A percentile compares a stretch with the other conserved stretches of the same genome.
Evolutionary conservation across 1,140 invertebrate species (phyloP).

Genomic region (Argopecten irradians): DNA sequence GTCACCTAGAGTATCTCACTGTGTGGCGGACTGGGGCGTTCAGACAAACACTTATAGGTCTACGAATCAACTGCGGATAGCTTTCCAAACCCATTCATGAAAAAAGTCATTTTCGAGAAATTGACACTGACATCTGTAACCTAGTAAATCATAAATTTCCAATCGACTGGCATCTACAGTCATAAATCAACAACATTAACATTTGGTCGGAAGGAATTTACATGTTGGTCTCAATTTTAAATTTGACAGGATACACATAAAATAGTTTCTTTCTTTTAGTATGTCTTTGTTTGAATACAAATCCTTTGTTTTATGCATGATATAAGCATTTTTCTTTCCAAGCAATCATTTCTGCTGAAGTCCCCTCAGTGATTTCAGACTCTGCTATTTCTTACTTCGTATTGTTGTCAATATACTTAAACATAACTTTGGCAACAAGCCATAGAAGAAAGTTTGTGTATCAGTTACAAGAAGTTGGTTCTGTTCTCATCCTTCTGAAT

Average conservation of each 20-base stretch:
- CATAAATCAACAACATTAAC: not conserved
- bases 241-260: not conserved
- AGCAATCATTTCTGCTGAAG: not conserved
- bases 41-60: not conserved
- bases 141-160: conserved; percentile 6
- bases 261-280: not conserved
- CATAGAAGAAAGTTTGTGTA: no score
- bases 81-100: conserved; percentile 16
- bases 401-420: no score
- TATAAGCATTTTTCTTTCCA: not conserved
- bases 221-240: not conserved
- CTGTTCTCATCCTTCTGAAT: no score
- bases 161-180: not conserved
- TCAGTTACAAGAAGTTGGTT: no score
- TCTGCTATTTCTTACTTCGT: not conserved
- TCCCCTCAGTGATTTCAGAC: not conserved
- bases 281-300: not conserved
- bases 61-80: not conserved
- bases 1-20: not conserved
- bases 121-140: conserved; percentile 3
- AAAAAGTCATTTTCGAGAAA: conserved; percentile 19
- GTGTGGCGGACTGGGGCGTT: not conserved
- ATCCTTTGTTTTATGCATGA: not conserved
- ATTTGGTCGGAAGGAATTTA: not conserved
- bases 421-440: no score